Evolutionary conservation across 2,113 vertebrate genomes (phyloP).

Genomic region (Stegastes partitus): DNA sequence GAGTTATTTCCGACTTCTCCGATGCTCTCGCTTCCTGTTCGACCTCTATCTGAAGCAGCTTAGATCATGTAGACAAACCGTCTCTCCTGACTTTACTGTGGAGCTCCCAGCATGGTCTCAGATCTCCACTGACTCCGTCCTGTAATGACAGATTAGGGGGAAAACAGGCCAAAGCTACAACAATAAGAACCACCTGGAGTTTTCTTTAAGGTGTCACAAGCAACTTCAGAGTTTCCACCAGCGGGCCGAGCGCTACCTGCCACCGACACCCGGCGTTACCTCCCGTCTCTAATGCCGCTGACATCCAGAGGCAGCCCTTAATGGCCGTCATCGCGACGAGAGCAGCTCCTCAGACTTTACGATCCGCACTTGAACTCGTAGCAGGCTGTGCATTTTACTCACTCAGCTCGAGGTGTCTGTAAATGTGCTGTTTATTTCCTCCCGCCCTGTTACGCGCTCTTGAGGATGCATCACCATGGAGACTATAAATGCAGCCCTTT

Average conservation of each 20-base stretch:
- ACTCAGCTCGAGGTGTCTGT: constrained; percentile 7
- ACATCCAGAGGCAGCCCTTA: constrained; percentile 6
- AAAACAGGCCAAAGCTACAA: neutral
- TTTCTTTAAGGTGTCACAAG: neutral
- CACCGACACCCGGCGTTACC: neutral
- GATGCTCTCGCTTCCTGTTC: no score
- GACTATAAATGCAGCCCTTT: constrained; percentile 17
- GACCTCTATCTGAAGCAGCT: no score
- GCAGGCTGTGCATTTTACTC: constrained; percentile 9
- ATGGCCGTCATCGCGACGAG: constrained; percentile 24
- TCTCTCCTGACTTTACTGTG: no score
- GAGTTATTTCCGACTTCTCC: no score
- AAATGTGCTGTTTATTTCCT: constrained; percentile 14
- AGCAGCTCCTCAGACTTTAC: constrained; percentile 17
- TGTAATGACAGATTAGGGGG: neutral
- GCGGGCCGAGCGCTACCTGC: neutral
- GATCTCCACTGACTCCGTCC: no score
- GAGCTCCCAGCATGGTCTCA: no score
- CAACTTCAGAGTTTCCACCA: neutral
- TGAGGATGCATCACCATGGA: neutral
- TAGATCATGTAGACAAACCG: no score
- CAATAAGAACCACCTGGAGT: neutral
- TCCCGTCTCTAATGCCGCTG: neutral
- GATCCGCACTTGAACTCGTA: constrained; percentile 10
- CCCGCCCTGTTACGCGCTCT: neutral